Conservation (phyloP, 2,797 vertebrate species). For the Sebastes cheni region DNA sequence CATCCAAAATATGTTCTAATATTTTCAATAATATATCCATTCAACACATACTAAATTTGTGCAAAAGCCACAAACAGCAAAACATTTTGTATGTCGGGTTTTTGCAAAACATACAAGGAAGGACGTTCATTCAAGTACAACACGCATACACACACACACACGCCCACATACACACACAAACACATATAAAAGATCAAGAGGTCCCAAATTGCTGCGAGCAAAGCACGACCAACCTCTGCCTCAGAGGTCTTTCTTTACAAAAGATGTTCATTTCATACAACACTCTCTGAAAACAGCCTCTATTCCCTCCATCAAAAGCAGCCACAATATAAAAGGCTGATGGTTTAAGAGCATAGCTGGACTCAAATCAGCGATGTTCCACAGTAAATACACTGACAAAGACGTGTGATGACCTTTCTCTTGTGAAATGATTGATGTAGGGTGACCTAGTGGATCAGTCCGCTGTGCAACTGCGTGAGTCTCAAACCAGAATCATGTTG, state of each 20-base stretch:
- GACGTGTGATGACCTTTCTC: conserved; percentile 57
- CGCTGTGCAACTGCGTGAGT: conserved; percentile 9
- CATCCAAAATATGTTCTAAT: not conserved
- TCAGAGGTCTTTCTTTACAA: conserved; percentile 21
- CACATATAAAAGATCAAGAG: conserved; percentile 3
- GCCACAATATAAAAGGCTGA: conserved; percentile 18
- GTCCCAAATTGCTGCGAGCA: conserved; percentile 8
- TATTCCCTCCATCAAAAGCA: conserved; percentile 34
- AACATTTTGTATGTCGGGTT: not conserved
- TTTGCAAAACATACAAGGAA: not conserved
- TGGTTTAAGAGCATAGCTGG: conserved; percentile 34
- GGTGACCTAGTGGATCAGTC: conserved; percentile 15
- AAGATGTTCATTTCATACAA: conserved; percentile 27
- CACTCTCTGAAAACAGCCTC: conserved; percentile 28
- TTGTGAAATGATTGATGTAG: conserved; percentile 60
- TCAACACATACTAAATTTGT: not conserved
- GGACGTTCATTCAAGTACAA: not conserved
- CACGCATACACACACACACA: not conserved
- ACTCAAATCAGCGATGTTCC: conserved; percentile 45
- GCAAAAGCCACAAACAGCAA: not conserved
- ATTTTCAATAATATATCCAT: not conserved
- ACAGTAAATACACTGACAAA: conserved; percentile 44
- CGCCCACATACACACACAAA: not conserved
- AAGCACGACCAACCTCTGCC: conserved; percentile 5
- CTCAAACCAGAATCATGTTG: conserved; percentile 18